These are phyloP conservation scores for Plectrocnemia conspersa DNA, from an alignment of 1,140 invertebrate genomes.

Conservation along the genomic window DNA sequence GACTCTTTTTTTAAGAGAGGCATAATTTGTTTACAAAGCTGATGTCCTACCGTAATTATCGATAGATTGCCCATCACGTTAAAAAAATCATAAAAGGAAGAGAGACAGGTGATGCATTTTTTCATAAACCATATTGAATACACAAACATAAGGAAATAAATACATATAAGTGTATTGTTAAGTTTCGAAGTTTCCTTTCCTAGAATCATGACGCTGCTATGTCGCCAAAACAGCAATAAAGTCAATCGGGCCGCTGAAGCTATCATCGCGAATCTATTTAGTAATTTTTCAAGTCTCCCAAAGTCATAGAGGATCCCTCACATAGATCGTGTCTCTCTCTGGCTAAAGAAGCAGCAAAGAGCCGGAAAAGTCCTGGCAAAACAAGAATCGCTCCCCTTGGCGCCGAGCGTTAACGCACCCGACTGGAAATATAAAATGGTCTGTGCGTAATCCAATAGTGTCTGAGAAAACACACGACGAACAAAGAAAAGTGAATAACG, in stretches of 20 bases:
- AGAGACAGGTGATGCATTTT: too few relatives aligned
- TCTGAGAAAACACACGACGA: slow-evolving; percentile 5
- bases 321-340: background rate
- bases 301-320: background rate
- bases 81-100: too few relatives aligned
- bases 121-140: too few relatives aligned
- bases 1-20: too few relatives aligned
- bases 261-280: slow-evolving; percentile 13
- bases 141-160: too few relatives aligned
- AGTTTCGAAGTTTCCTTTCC: too few relatives aligned
- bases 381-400: background rate
- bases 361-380: background rate
- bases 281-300: slow-evolving; percentile 19
- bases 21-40: too few relatives aligned
- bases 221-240: slow-evolving; percentile 26
- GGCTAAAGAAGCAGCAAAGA: background rate
- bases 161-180: too few relatives aligned
- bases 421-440: slow-evolving; percentile 23
- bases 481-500: too few relatives aligned
- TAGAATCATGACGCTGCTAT: too few relatives aligned
- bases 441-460: slow-evolving; percentile 24
- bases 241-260: slow-evolving; percentile 20
- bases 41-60: too few relatives aligned
- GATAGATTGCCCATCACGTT: too few relatives aligned
- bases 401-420: background rate